A percentile compares a stretch with the other conserved stretches of the same genome.
Evolutionary conservation across 2,888 invertebrate genomes (phyloP).

Genomic region (Rhingia rostrata): DNA sequence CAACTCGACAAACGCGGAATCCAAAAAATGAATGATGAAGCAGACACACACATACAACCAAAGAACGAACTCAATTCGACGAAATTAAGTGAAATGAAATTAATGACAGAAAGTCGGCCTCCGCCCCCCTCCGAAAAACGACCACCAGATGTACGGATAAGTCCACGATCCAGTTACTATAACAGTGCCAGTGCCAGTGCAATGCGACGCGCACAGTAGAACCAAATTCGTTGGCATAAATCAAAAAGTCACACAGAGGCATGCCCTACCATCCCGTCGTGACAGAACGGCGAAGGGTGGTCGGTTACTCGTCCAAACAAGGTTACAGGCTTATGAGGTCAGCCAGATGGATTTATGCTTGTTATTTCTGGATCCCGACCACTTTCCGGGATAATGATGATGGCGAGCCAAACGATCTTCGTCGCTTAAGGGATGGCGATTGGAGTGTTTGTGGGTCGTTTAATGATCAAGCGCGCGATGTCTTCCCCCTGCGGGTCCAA

Average conservation of each 20-base stretch:
- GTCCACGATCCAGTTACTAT: constrained; percentile 38
- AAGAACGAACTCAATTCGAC: constrained; percentile 41
- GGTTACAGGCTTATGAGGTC: constrained; percentile 71
- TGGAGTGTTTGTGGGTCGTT: constrained; percentile 25
- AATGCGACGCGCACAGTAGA: constrained; percentile 35
- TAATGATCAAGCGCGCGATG: constrained; percentile 50
- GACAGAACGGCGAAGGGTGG: constrained; percentile 37
- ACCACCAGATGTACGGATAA: constrained; percentile 58
- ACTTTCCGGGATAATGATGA: constrained; percentile 51
- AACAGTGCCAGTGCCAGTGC: constrained; percentile 26
- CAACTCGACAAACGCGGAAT: constrained; percentile 65
- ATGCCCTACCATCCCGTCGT: not conserved
- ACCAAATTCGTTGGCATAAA: constrained; percentile 60
- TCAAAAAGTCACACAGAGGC: constrained; percentile 60
- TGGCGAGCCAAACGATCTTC: constrained; percentile 35
- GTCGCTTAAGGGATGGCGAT: constrained; percentile 49
- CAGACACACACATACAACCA: constrained; percentile 33
- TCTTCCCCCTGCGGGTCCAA: constrained; percentile 19
- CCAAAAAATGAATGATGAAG: constrained; percentile 46
- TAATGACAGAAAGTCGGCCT: constrained; percentile 52
- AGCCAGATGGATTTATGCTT: constrained; percentile 60
- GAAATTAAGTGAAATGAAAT: constrained; percentile 69
- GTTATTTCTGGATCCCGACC: constrained; percentile 29
- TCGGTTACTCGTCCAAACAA: constrained; percentile 33
- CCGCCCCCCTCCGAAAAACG: not conserved